Conservation (phyloP, 2,797 vertebrate genomes). For the Apogon hyalosoma region DNA sequence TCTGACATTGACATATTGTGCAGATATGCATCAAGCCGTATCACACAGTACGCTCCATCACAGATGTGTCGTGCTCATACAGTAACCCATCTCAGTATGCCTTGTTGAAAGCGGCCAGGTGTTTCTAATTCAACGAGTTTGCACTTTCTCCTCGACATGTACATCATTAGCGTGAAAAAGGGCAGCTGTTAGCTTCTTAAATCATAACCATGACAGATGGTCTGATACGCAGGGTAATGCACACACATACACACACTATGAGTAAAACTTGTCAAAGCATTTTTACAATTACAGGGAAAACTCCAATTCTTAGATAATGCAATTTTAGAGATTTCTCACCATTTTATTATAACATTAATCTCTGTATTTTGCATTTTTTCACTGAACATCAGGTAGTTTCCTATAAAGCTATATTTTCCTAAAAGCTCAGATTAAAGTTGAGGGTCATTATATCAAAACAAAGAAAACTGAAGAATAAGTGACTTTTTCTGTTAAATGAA, state of each 20-base stretch:
- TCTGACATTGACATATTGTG: conserved; percentile 35
- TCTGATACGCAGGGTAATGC: conserved; percentile 26
- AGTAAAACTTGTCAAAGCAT: no score
- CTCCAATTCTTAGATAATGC: no score
- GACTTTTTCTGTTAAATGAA: no score
- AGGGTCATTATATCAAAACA: no score
- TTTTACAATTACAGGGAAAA: no score
- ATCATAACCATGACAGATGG: background rate
- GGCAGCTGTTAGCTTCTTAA: conserved; percentile 51
- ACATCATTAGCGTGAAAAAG: conserved; percentile 61
- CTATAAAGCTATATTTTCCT: no score
- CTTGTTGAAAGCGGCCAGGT: conserved; percentile 48
- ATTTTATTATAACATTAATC: no score
- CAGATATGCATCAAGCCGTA: conserved; percentile 33
- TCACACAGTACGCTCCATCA: conserved; percentile 41
- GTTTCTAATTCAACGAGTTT: conserved; percentile 47
- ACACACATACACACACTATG: conserved; percentile 14
- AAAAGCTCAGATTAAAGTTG: no score
- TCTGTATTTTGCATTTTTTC: no score
- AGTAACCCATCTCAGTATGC: conserved; percentile 6
- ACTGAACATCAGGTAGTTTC: no score
- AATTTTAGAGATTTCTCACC: no score
- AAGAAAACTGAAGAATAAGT: no score
- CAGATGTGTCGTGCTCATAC: conserved; percentile 12
- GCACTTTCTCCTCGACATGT: conserved; percentile 15